phyloP scores from a whole-genome alignment of 2,797 vertebrate species.

The Leucoraja ocellata region DNA sequence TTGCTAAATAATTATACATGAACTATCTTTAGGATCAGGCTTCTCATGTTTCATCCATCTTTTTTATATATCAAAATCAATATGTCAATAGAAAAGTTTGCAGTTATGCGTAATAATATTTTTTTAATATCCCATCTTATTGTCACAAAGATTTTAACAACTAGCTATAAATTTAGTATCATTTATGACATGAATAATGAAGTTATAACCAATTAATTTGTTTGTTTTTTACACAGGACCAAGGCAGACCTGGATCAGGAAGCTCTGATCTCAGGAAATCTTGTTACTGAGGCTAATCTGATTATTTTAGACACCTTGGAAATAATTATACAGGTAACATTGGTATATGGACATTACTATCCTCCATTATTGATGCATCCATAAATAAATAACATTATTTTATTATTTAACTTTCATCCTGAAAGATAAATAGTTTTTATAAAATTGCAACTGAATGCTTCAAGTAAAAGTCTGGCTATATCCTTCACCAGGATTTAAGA shows the following conservation, averaged over 20 bases:
- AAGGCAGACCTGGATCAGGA: constrained; percentile 96
- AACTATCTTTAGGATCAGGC: not conserved
- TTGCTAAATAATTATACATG: not conserved
- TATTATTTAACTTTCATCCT: not conserved
- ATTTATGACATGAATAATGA: not conserved
- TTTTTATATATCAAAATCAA: not conserved
- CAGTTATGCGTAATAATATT: not conserved
- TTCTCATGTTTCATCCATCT: not conserved
- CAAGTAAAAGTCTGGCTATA: not conserved
- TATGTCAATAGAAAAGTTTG: not conserved
- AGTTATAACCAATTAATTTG: not conserved
- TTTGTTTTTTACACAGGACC: constrained; percentile 67
- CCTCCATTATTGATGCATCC: not conserved
- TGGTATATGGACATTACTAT: not conserved
- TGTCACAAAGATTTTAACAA: not conserved
- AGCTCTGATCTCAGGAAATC: constrained; percentile 85
- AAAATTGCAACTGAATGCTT: not conserved
- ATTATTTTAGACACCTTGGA: constrained; percentile 88
- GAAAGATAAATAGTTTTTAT: not conserved
- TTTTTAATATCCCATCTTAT: not conserved
- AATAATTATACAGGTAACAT: constrained; percentile 83
- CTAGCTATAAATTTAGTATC: not conserved
- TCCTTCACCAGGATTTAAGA: not conserved
- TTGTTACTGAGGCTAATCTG: constrained; percentile 88
- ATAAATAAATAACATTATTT: not conserved